phyloP scores from a whole-genome alignment of 2,797 vertebrate species.

The Phataginus tricuspis region DNA sequence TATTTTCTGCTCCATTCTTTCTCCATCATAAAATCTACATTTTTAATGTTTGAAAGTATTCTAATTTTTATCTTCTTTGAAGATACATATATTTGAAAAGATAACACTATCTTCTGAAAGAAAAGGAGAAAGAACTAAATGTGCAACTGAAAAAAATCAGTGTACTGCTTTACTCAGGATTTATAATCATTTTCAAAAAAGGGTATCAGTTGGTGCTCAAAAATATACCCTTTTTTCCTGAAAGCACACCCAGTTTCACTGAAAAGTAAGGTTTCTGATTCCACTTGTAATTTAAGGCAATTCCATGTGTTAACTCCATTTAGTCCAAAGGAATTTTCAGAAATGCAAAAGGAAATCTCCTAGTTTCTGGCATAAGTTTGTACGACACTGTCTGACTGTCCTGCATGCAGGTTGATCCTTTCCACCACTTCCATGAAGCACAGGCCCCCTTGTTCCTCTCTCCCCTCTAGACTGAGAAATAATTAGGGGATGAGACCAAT shows the following conservation, averaged over 20 bases:
- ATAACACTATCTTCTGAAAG: neutral
- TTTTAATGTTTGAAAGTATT: conserved; percentile 1
- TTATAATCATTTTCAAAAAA: conserved; percentile 28
- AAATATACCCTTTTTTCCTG: neutral
- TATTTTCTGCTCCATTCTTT: neutral
- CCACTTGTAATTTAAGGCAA: conserved; percentile 33
- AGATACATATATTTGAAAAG: neutral
- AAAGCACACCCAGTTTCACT: neutral
- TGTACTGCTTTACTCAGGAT: neutral
- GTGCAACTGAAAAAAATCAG: neutral
- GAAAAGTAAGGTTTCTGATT: conserved; percentile 33
- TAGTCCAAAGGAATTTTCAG: neutral
- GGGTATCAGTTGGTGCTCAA: neutral
- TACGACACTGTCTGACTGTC: neutral
- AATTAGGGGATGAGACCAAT: neutral
- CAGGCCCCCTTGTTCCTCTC: neutral
- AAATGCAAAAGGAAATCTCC: conserved; percentile 38
- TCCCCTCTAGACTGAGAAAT: neutral
- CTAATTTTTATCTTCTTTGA: neutral
- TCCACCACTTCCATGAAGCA: neutral
- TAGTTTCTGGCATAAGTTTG: neutral
- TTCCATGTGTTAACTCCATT: conserved; percentile 12
- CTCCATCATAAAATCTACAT: neutral
- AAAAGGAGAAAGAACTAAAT: neutral
- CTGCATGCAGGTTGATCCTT: neutral